These are phyloP conservation scores for Platygyra sinensis DNA, from an alignment of 64 coral and sea anemone genomes.

Conservation along the genomic window DNA sequence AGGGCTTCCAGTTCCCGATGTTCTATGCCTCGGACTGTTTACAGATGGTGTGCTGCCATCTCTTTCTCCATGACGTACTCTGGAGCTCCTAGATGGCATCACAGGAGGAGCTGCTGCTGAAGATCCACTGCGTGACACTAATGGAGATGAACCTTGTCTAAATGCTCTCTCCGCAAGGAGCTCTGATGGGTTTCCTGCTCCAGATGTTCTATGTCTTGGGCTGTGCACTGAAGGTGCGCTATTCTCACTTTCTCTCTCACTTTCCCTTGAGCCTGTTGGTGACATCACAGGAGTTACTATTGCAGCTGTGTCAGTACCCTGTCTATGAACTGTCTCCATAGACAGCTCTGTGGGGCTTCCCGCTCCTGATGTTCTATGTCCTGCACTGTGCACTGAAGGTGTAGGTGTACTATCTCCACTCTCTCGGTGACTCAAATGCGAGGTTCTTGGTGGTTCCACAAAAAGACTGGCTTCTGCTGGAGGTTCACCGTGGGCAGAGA, in stretches of 20 bases:
- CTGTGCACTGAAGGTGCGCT: neutral
- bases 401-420: neutral
- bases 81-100: neutral
- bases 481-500: neutral
- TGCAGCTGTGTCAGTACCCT: neutral
- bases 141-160: neutral
- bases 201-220: conserved; percentile 1
- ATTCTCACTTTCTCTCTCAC: neutral
- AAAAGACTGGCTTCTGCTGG: neutral
- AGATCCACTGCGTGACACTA: neutral
- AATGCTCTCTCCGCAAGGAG: neutral
- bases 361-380: neutral
- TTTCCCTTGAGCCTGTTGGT: neutral
- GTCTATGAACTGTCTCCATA: neutral
- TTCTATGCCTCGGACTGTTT: neutral
- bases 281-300: neutral
- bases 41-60: neutral
- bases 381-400: neutral
- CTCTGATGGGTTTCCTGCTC: neutral
- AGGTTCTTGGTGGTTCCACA: neutral
- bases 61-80: neutral
- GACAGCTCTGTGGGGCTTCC: conserved; percentile 19
- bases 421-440: neutral
- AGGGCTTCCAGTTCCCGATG: neutral
- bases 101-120: neutral